phyloP scores from a whole-genome alignment of 2,888 invertebrate species.

The Bombylius discolor region DNA sequence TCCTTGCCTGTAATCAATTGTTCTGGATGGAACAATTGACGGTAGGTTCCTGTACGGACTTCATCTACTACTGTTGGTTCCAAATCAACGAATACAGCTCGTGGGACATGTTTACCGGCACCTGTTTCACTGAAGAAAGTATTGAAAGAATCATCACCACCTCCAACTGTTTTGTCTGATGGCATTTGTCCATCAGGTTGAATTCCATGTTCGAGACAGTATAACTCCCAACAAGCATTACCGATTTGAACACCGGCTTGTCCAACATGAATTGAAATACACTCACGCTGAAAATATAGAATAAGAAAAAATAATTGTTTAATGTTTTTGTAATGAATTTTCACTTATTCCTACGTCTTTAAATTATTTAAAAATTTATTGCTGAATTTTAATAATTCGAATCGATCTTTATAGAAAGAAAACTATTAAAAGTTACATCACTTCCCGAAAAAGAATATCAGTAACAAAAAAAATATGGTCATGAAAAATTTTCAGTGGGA shows the following conservation, averaged over 20 bases:
- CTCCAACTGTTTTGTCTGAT: constrained; percentile 51
- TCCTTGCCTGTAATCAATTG: constrained; percentile 57
- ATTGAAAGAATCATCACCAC: constrained; percentile 53
- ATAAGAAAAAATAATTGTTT: constrained; percentile 2
- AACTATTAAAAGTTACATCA: background rate
- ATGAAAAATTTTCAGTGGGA: no score
- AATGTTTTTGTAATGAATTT: background rate
- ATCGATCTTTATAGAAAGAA: background rate
- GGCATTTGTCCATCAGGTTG: constrained; percentile 84
- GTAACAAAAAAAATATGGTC: no score
- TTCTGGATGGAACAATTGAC: constrained; percentile 52
- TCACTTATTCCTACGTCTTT: background rate
- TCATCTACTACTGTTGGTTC: constrained; percentile 50
- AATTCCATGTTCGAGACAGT: constrained; percentile 67
- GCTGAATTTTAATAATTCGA: background rate
- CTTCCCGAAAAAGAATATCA: no score
- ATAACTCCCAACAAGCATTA: constrained; percentile 70
- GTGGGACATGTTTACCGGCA: constrained; percentile 46
- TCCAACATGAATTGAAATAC: constrained; percentile 50
- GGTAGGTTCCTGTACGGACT: constrained; percentile 44
- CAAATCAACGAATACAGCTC: constrained; percentile 51
- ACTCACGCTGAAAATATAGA: constrained; percentile 43
- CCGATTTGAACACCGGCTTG: constrained; percentile 57
- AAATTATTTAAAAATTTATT: background rate
- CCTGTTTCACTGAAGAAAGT: constrained; percentile 53